Percentiles rank a stretch among this genome's conserved stretches.
phyloP scores from a whole-genome alignment of 64 coral and sea anemone species.

The Actinia equina region DNA sequence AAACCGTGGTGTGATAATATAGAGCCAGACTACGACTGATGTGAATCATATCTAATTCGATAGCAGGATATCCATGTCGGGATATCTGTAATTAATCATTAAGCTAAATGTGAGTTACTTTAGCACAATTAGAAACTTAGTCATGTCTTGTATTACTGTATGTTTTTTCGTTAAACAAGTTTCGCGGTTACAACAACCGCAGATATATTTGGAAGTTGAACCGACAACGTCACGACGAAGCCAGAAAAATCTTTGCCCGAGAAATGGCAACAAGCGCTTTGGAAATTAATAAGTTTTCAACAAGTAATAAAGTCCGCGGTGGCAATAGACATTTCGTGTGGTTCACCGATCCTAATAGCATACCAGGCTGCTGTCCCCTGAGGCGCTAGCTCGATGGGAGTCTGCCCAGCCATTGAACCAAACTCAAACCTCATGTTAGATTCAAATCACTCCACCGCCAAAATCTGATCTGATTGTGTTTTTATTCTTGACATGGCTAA shows the following conservation, averaged over 20 bases:
- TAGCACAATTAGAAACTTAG: too few relatives aligned
- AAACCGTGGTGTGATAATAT: too few relatives aligned
- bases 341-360: not conserved
- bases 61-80: too few relatives aligned
- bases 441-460: not conserved
- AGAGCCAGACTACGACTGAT: too few relatives aligned
- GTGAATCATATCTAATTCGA: too few relatives aligned
- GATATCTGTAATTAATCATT: too few relatives aligned
- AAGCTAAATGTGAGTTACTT: too few relatives aligned
- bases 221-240: not conserved
- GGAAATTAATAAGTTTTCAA: not conserved
- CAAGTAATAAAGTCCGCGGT: not conserved
- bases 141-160: too few relatives aligned
- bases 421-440: not conserved
- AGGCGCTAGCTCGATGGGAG: not conserved
- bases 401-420: not conserved
- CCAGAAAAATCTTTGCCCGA: not conserved
- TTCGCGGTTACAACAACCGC: too few relatives aligned
- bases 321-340: not conserved
- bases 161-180: too few relatives aligned
- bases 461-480: not conserved
- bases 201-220: too few relatives aligned
- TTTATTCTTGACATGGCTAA: not conserved
- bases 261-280: not conserved
- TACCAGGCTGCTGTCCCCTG: not conserved